These are phyloP conservation scores for Acyrthosiphon pisum DNA, from an alignment of 1,140 invertebrate species.

Conservation along the genomic window DNA sequence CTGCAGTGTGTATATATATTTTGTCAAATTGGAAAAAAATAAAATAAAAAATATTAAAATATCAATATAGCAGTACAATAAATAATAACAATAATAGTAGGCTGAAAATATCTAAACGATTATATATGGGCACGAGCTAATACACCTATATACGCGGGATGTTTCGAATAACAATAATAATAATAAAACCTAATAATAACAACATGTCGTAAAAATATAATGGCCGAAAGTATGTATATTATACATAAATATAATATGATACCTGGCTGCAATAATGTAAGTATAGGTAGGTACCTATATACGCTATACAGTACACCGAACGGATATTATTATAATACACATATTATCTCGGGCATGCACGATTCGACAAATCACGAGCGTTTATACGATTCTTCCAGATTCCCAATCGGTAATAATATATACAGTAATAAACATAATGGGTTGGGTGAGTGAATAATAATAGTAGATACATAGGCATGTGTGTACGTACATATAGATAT, in stretches of 20 bases:
- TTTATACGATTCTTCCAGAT: conserved; percentile 27
- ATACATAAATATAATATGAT: neutral
- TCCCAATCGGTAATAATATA: conserved; percentile 10
- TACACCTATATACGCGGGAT: neutral
- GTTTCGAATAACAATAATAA: neutral
- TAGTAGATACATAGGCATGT: neutral
- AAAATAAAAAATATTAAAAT: neutral
- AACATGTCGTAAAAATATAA: neutral
- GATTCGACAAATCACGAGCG: conserved; percentile 33
- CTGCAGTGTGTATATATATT: neutral
- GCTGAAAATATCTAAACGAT: neutral
- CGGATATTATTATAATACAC: conserved; percentile 5
- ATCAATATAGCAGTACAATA: neutral
- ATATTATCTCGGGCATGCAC: neutral
- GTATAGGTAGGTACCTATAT: neutral
- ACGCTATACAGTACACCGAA: neutral
- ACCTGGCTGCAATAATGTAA: neutral
- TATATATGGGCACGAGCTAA: neutral
- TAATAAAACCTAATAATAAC: neutral
- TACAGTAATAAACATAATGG: neutral
- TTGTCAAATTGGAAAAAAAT: neutral
- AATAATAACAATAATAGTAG: neutral
- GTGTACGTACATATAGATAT: neutral
- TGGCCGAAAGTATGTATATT: neutral
- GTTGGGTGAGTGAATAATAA: conserved; percentile 36